These are phyloP conservation scores for Heteractis magnifica DNA, from an alignment of 92 coral and sea anemone genomes.

Conservation along the genomic window DNA sequence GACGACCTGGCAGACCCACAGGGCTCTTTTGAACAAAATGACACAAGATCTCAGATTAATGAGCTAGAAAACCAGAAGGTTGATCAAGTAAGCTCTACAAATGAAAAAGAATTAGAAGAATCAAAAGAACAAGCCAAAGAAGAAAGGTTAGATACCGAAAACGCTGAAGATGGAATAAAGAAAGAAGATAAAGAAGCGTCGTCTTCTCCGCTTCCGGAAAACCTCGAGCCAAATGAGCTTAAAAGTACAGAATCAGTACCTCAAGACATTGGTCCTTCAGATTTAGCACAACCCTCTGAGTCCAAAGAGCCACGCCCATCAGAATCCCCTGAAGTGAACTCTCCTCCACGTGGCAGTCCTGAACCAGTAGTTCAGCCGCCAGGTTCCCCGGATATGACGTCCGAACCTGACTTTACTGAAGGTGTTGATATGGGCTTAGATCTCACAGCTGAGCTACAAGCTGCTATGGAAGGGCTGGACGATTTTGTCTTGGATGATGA, in stretches of 20 bases:
- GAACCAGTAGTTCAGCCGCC: slow-evolving; percentile 46
- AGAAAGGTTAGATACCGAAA: not conserved
- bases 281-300: not conserved
- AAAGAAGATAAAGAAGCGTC: not conserved
- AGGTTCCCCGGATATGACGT: slow-evolving; percentile 64
- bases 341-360: slow-evolving; percentile 6
- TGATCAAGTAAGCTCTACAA: not conserved
- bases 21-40: not conserved
- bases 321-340: not conserved
- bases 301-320: not conserved
- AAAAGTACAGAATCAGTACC: not conserved
- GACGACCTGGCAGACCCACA: not conserved
- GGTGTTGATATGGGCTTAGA: slow-evolving; percentile 75
- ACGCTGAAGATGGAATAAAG: not conserved
- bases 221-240: not conserved
- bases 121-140: not conserved
- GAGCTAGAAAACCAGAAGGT: not conserved
- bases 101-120: not conserved
- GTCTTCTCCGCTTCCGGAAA: not conserved
- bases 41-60: not conserved
- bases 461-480: slow-evolving; percentile 79
- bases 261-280: not conserved
- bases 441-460: slow-evolving; percentile 67
- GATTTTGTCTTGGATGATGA: slow-evolving; percentile 48
- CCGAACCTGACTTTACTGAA: slow-evolving; percentile 69